Evolutionary conservation across 1,140 invertebrate genomes (phyloP), one percentile per base, ranked within the genome.

Genomic region (Sycophaga agraensis): DNA sequence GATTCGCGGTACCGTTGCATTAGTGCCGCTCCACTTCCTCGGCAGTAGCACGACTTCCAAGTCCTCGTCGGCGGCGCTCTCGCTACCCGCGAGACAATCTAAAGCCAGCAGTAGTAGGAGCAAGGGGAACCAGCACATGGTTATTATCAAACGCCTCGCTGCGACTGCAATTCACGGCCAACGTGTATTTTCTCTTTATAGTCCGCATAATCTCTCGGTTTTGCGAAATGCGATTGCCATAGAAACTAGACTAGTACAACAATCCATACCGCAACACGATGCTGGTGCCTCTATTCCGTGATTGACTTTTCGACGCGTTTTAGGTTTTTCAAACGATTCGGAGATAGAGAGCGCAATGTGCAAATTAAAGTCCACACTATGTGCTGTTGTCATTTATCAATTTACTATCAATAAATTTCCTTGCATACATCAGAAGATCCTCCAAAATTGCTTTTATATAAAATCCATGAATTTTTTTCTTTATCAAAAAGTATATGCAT

Each of bases 241-340:
- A 53, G 19, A 34, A 45, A 37, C 31, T 6, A 6, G 6, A 16
- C 3, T 35, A 35, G 1, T 59, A 59, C 26, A 22, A 43, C 16
- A 40, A 48, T 26, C 1, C 19, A 22, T n/a, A 58, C 9, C 40
- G 58, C 58, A 42, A 42, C 14, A 39, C 7, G 14, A 63, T 63
- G 60, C 60, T 63, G 60, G 60, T 63, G 48, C 53, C 60, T 17
- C 42, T 56, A 57, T 40, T 16, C 22, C 40, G 58, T 60, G 49
- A 46, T 60, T 53, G 58, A 53, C 43, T 31, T 60, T 53, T 21
- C 17, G 9, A 28, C 1, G 43, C 4, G 28, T 26, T n/a, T 46
- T 24, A n/a, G 43, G 28, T 46, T 26, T 28, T n/a, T n/a, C n/a
- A n/a, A n/a, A n/a, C n/a, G n/a, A n/a, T n/a, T n/a, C n/a, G n/a